These are phyloP conservation scores for Rhinoraja longicauda DNA, from an alignment of 2,797 vertebrate genomes.

Conservation along the genomic window DNA sequence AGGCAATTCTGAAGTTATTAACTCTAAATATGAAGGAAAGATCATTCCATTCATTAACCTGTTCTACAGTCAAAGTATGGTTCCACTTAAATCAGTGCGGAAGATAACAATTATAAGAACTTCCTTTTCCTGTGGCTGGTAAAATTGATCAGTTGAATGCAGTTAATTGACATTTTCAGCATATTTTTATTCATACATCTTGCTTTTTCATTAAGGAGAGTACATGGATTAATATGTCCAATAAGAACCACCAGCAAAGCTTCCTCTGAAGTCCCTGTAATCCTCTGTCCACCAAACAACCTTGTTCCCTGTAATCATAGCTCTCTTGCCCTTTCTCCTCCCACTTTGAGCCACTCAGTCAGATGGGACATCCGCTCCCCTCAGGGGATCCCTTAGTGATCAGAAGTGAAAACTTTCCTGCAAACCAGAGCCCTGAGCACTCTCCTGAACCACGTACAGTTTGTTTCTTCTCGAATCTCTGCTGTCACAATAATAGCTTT, in stretches of 20 bases:
- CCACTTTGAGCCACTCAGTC: too few species aligned
- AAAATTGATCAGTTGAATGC: background rate
- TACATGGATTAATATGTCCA: background rate
- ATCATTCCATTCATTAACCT: background rate
- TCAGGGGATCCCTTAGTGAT: too few species aligned
- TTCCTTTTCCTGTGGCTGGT: background rate
- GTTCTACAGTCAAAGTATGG: background rate
- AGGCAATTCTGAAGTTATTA: constrained; percentile 11
- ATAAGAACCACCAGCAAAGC: background rate
- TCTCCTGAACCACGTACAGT: too few species aligned
- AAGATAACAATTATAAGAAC: background rate
- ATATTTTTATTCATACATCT: constrained; percentile 18
- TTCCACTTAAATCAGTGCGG: constrained; percentile 23
- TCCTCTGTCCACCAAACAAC: background rate
- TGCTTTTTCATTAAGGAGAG: background rate
- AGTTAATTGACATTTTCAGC: background rate
- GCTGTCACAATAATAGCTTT: background rate
- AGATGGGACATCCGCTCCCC: too few species aligned
- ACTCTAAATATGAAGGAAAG: background rate
- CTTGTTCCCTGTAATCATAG: too few species aligned
- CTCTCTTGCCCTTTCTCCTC: too few species aligned
- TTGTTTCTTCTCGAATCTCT: background rate
- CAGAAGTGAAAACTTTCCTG: too few species aligned
- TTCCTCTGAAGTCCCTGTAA: background rate
- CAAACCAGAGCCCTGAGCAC: too few species aligned